Evolutionary conservation across 1,140 invertebrate genomes (phyloP), one percentile per base, ranked within the genome.

Genomic region (Drosophila nebulosa): DNA sequence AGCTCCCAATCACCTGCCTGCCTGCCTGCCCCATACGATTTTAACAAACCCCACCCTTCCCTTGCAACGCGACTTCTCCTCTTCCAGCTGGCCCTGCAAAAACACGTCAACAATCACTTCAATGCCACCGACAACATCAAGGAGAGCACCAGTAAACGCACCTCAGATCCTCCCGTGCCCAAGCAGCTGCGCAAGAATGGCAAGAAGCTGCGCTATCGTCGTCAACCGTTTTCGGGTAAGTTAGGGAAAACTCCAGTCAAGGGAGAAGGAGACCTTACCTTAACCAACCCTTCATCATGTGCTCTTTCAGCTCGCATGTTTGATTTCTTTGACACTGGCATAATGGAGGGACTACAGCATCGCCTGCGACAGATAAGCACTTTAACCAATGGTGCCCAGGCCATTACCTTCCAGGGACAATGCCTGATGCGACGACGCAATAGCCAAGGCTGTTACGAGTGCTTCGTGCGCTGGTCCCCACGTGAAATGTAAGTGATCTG

Each of bases 81-180:
- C 94, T 93, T 4, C 92, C 92, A 97, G 96, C 94, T 94, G 71
- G 94, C 96, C 51, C 92, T 99, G 61, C 96, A 98, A 90, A 94
- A 97, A 77, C 98, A 99, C 86, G 97, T 99, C 9, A 98, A 99
- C 92, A 94, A 95, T 79, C 98, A 99, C 91, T 99, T 99, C 92
- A 96, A 93, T 91, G 93, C 93, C 57, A 94, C 93, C 52, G 94
- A 95, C 78, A 93, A 92, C 60, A 74, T 65, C 42, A 92, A 93
- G 60, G 91, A 92, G 12, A 93, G 90, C 77, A 79, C 90, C 50
- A 93, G 91, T 62, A 95, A 94, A 90, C 95, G 95, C 80, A 94
- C 94, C 42, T 83, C 92, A 0, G 93, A 94, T 65, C 93, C 92
- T 27, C 91, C 91, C 0, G 93, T 94, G 51, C 94, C 94, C 9